phyloP scores from a whole-genome alignment of 1,140 invertebrate species.

The Philopotamus ludificatus region DNA sequence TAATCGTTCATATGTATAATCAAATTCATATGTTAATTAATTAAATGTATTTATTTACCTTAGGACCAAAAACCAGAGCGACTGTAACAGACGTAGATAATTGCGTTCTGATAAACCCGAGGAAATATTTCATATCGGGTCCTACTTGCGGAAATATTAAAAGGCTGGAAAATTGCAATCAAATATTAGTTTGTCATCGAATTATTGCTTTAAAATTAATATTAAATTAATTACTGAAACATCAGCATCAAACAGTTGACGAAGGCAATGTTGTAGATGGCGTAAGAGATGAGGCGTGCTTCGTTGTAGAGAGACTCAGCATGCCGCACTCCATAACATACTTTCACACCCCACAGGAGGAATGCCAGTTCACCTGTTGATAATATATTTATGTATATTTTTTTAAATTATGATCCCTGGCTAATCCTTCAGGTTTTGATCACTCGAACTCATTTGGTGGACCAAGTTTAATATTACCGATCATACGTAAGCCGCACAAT shows the following conservation, averaged over 20 bases:
- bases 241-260: conserved; percentile 88
- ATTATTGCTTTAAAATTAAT: neutral
- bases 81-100: conserved; percentile 84
- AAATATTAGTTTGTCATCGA: conserved; percentile 1
- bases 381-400: too few species aligned
- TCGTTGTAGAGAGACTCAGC: conserved; percentile 92
- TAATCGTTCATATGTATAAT: neutral
- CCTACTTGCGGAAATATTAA: conserved; percentile 81
- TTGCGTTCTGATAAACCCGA: conserved; percentile 84
- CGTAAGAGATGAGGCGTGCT: conserved; percentile 86
- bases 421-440: too few species aligned
- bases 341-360: conserved; percentile 84
- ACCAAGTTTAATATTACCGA: too few species aligned
- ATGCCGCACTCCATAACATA: conserved; percentile 88
- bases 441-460: too few species aligned
- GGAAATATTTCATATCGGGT: conserved; percentile 84
- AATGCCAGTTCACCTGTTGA: conserved; percentile 85
- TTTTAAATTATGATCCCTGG: too few species aligned
- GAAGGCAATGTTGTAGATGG: conserved; percentile 90
- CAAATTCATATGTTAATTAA: neutral
- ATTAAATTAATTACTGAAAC: conserved; percentile 75
- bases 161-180: conserved; percentile 58
- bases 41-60: conserved; percentile 57
- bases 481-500: too few species aligned
- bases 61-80: conserved; percentile 81